Base-by-base conservation (phyloP, 30 jellyfish, hydroid and myxozoan species). In the Phacellophora camtschatica region DNA sequence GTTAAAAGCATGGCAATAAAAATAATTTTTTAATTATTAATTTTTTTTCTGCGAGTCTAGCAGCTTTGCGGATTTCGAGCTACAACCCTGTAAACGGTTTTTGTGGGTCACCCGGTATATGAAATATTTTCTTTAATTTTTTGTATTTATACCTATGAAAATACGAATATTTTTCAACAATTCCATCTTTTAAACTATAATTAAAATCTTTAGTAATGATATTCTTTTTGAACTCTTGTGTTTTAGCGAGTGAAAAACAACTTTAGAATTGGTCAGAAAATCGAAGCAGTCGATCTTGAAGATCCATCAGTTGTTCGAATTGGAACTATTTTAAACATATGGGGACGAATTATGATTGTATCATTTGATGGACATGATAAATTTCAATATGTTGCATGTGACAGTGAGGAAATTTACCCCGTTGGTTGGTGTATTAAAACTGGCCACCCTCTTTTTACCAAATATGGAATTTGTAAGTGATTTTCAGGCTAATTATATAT, bases 391-490 rank as follows among this genome's bases (percentile, higher is more conserved):
- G 72, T 83, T 29, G 97, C 88, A 69, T 73, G 66, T 73, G 94
- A 78, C 4, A 82, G 94, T 7, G 80, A 79, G 53, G 95, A 86
- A 13, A 46, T 94, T 18, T 88, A 66, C 64, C 99, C 97, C 1
- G 70, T 76, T 77, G 97, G 96, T 0, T 94, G 99, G 99, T 83
- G 94, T 49, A 75, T 72, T 58, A 69, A 54, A 13, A 94, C 99
- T 13, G 96, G 90, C 10, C 90, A 74, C 69, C 92, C 93, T 4
- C 86, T 94, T 31, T 33, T 66, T 45, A 82, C 99, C 9, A 96
- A 92, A 4, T 74, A 74, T 45, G 99, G 99, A 20, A 66, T 53
- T 13, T 90, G 97, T 94, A 71, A 31, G 92, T 36, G 28, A 46
- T 11, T 10, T 46, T n/a, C n/a, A n/a, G n/a, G n/a, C n/a, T n/a